Percentiles rank a stretch among this genome's conserved stretches.
Conservation (phyloP, 2,888 invertebrate genomes). For the Macrosoma leucophasiata region DNA sequence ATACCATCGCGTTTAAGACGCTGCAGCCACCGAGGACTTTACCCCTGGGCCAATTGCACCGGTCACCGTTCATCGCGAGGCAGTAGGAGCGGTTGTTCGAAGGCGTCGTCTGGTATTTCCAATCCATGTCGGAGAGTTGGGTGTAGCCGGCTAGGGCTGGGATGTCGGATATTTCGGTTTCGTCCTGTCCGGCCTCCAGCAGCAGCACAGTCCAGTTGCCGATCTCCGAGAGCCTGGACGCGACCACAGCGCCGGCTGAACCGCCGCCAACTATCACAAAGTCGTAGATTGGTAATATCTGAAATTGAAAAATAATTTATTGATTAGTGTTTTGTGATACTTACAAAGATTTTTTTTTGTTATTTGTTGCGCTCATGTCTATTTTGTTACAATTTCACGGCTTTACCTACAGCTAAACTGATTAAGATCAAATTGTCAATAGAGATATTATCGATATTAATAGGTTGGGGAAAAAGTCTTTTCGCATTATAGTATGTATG, state of each 20-base stretch:
- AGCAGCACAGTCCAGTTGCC: constrained; percentile 88
- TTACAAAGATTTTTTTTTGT: background rate
- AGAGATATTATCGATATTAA: too few relatives aligned
- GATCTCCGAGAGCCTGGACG: constrained; percentile 87
- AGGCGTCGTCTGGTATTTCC: constrained; percentile 93
- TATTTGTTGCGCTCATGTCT: too few relatives aligned
- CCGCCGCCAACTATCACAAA: constrained; percentile 92
- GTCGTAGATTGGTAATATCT: constrained; percentile 88
- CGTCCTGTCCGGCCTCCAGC: constrained; percentile 91
- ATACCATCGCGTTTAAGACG: constrained; percentile 94
- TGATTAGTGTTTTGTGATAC: too few relatives aligned
- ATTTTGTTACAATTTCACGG: too few relatives aligned
- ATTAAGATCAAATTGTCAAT: too few relatives aligned
- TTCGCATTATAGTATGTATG: too few relatives aligned
- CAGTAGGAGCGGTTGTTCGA: constrained; percentile 87
- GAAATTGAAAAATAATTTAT: constrained; percentile 33
- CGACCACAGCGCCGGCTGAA: constrained; percentile 92
- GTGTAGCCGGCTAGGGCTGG: constrained; percentile 89
- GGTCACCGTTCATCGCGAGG: constrained; percentile 89
- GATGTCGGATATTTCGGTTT: constrained; percentile 91
- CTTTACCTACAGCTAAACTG: too few relatives aligned
- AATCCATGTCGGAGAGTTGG: constrained; percentile 91
- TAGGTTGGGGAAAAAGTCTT: too few relatives aligned
- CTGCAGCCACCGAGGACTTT: constrained; percentile 93
- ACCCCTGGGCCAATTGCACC: constrained; percentile 95